phyloP scores from a whole-genome alignment of 2,113 vertebrate species.

The Nycticryphes semicollaris region DNA sequence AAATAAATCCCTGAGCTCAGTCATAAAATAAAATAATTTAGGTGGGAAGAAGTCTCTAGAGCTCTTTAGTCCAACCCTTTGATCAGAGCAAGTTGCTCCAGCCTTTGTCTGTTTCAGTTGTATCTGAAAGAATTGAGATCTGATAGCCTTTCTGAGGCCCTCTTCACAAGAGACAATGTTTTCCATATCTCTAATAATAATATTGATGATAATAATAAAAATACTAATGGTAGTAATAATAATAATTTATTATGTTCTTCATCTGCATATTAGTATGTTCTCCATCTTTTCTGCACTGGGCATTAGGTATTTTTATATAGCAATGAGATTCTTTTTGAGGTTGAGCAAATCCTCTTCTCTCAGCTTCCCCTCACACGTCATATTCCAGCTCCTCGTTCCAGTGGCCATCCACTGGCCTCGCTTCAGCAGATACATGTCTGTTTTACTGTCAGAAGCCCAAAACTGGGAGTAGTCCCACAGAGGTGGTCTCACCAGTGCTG shows the following conservation, averaged over 20 bases:
- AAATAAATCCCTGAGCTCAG: not conserved
- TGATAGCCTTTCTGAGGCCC: not conserved
- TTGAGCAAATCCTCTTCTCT: not conserved
- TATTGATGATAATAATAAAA: not conserved
- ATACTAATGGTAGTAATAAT: not conserved
- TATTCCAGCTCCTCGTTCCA: not conserved
- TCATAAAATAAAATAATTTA: not conserved
- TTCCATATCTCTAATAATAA: not conserved
- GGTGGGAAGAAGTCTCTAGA: not conserved
- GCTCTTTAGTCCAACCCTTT: not conserved
- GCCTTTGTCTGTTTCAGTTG: not conserved
- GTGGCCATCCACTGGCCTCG: not conserved
- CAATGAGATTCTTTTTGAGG: not conserved
- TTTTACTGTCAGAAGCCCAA: not conserved
- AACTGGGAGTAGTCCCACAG: not conserved
- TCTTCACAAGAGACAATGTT: not conserved
- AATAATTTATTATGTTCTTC: not conserved
- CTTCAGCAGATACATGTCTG: not conserved
- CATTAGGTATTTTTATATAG: not conserved
- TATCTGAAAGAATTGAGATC: not conserved
- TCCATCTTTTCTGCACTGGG: not conserved
- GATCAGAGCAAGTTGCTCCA: not conserved
- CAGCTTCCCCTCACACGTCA: not conserved
- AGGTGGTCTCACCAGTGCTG: not conserved
- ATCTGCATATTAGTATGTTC: not conserved